phyloP scores from a whole-genome alignment of 1,140 invertebrate species.

The Muscidifurax raptorellus region DNA sequence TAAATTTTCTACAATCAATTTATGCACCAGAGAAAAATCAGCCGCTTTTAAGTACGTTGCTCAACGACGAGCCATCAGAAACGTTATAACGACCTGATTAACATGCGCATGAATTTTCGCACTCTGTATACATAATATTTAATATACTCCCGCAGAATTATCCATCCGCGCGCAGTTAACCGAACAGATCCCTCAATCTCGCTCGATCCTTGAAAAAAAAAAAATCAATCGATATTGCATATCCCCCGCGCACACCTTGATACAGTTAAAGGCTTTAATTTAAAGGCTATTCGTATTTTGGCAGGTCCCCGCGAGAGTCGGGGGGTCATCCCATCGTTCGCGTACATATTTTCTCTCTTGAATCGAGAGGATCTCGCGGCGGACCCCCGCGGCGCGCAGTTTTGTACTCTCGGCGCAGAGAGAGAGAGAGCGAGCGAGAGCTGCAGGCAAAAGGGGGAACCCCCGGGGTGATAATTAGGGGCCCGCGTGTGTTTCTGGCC shows the following conservation, averaged over 20 bases:
- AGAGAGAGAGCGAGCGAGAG: conserved; percentile 43
- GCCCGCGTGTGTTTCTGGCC: conserved; percentile 68
- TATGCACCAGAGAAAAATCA: too few relatives aligned
- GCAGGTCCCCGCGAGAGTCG: not conserved
- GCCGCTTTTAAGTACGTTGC: not conserved
- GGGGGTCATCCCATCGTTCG: not conserved
- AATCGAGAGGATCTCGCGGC: not conserved
- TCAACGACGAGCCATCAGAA: too few relatives aligned
- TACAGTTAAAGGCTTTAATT: conserved; percentile 46
- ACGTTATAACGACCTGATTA: too few relatives aligned
- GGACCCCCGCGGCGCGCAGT: conserved; percentile 40
- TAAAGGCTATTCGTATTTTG: conserved; percentile 13
- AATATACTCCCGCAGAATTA: too few relatives aligned
- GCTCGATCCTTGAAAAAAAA: too few relatives aligned
- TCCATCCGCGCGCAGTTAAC: too few relatives aligned
- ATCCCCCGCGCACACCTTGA: not conserved
- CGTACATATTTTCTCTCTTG: not conserved
- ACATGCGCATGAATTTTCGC: too few relatives aligned
- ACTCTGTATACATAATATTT: not conserved
- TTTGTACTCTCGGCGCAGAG: conserved; percentile 21
- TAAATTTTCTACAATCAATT: too few relatives aligned
- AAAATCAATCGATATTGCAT: not conserved
- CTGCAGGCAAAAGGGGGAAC: conserved; percentile 65
- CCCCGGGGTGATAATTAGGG: conserved; percentile 71
- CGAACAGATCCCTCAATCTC: too few relatives aligned